phyloP scores from a whole-genome alignment of 2,113 vertebrate species.

The Podarcis cretensis region DNA sequence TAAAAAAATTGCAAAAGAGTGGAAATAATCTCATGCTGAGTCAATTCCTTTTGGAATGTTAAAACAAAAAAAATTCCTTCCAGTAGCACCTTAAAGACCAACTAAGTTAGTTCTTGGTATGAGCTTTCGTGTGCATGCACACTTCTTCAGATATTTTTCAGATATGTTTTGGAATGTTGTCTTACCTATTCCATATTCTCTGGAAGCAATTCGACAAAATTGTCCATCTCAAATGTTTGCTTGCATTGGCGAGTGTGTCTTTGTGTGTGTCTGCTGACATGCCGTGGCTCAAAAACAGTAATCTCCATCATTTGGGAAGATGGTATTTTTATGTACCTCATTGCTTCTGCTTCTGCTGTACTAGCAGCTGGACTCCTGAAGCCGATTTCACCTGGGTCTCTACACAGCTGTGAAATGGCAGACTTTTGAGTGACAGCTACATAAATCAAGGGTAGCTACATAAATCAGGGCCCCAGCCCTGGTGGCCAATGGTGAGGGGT shows the following conservation, averaged over 20 bases:
- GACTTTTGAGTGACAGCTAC: conserved; percentile 41
- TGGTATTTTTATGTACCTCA: conserved; percentile 33
- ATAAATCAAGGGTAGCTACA: conserved; percentile 4
- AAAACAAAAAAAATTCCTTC: no score
- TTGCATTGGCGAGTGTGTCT: conserved; percentile 1
- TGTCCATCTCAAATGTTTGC: background rate
- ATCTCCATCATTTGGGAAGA: conserved; percentile 36
- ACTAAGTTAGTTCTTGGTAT: no score
- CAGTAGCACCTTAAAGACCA: no score
- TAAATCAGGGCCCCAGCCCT: no score
- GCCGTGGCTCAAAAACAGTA: conserved; percentile 16
- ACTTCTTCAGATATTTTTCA: no score
- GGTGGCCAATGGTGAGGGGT: no score
- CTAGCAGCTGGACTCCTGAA: conserved; percentile 40
- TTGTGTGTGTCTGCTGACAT: background rate
- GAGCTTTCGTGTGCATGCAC: no score
- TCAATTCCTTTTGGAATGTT: no score
- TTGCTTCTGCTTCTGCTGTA: conserved; percentile 21
- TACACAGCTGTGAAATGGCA: conserved; percentile 46
- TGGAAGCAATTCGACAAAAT: background rate
- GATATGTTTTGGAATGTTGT: no score
- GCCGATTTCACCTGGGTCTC: conserved; percentile 53
- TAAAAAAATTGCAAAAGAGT: no score
- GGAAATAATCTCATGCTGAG: no score
- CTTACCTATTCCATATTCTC: background rate